Evolutionary conservation across 2,888 invertebrate genomes (phyloP).

Genomic region (Cyclophora albipunctata): DNA sequence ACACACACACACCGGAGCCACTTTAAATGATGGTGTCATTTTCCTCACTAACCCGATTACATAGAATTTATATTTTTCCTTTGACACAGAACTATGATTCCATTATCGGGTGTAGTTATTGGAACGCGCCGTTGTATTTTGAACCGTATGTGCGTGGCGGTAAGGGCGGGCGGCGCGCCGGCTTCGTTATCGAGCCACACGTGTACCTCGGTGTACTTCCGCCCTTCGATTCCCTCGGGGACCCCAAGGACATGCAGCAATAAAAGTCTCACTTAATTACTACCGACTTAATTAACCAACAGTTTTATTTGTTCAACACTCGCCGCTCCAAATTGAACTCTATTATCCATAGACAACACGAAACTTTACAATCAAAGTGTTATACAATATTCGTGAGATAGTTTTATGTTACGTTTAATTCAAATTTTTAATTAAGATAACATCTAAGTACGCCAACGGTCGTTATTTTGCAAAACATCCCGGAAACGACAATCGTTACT

Average conservation of each 20-base stretch:
- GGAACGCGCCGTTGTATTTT: slow-evolving; percentile 10
- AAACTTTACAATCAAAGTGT: slow-evolving; percentile 1
- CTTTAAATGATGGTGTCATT: slow-evolving; percentile 38
- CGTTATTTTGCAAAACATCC: slow-evolving; percentile 8
- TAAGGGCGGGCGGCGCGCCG: slow-evolving; percentile 15
- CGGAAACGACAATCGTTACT: slow-evolving; percentile 1
- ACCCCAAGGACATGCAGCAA: slow-evolving; percentile 48
- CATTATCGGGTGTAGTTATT: slow-evolving; percentile 19
- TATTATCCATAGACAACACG: slow-evolving; percentile 12
- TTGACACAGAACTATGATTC: slow-evolving; percentile 32
- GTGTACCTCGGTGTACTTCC: slow-evolving; percentile 60
- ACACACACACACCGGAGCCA: background rate
- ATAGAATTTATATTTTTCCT: slow-evolving; percentile 42
- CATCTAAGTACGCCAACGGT: slow-evolving; percentile 2
- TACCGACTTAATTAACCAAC: slow-evolving; percentile 40
- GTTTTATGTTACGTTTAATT: slow-evolving; percentile 9
- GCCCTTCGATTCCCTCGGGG: slow-evolving; percentile 57
- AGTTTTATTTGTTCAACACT: slow-evolving; percentile 29
- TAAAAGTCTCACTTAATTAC: slow-evolving; percentile 58
- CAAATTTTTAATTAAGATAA: slow-evolving; percentile 10
- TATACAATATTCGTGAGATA: slow-evolving; percentile 13
- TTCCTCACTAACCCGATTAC: slow-evolving; percentile 43
- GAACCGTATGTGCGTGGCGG: slow-evolving; percentile 11
- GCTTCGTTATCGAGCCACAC: slow-evolving; percentile 57
- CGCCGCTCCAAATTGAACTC: slow-evolving; percentile 17